phyloP scores from a whole-genome alignment of 2,888 invertebrate species.

The Rhamnusium bicolor region DNA sequence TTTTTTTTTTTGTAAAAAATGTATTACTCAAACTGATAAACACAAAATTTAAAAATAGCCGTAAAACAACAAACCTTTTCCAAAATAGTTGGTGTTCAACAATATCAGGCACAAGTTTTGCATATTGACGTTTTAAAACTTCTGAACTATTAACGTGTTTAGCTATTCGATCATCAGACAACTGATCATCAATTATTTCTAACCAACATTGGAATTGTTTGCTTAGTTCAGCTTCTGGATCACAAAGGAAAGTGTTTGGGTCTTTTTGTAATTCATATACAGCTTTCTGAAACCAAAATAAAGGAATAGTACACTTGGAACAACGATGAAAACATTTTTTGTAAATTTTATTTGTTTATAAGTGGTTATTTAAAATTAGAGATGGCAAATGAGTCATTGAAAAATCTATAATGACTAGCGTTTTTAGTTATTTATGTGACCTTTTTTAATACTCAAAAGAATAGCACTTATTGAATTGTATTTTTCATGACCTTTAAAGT shows the following conservation, averaged over 20 bases:
- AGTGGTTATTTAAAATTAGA: too few relatives aligned
- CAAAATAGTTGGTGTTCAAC: constrained; percentile 85
- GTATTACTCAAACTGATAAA: background rate
- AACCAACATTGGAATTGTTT: constrained; percentile 77
- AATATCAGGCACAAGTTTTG: constrained; percentile 79
- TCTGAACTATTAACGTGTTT: constrained; percentile 76
- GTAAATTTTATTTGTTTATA: too few relatives aligned
- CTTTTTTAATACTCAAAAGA: too few relatives aligned
- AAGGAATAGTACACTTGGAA: background rate
- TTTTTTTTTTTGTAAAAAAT: too few relatives aligned
- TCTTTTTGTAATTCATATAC: constrained; percentile 82
- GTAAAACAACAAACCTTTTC: constrained; percentile 75
- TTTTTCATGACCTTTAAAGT: too few relatives aligned
- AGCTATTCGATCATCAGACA: constrained; percentile 76
- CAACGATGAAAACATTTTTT: too few relatives aligned
- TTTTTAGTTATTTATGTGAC: too few relatives aligned
- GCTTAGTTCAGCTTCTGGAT: constrained; percentile 74
- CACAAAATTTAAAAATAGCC: background rate
- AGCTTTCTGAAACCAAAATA: constrained; percentile 72
- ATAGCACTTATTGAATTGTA: too few relatives aligned
- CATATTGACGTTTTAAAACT: constrained; percentile 70
- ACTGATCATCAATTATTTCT: constrained; percentile 73
- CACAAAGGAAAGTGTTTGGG: constrained; percentile 81
- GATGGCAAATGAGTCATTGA: too few relatives aligned
- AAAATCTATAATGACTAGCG: too few relatives aligned